phyloP scores from a whole-genome alignment of 2,888 invertebrate species.

The Tiphia femorata region DNA sequence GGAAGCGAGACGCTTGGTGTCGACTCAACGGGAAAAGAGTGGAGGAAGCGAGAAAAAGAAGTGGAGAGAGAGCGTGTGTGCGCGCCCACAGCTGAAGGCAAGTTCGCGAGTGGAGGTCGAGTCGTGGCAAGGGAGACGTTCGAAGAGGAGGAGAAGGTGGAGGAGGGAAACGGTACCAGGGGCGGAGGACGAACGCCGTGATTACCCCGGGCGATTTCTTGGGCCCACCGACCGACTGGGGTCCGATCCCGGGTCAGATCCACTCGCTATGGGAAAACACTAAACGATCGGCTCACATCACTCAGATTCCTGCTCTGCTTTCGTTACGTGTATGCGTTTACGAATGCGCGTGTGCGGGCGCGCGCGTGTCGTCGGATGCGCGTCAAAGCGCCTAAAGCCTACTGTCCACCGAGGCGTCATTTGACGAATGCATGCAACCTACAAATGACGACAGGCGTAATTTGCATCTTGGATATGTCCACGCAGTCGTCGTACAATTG shows the following conservation, averaged over 20 bases:
- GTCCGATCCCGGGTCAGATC: slow-evolving; percentile 68
- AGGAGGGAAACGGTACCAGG: slow-evolving; percentile 52
- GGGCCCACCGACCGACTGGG: slow-evolving; percentile 57
- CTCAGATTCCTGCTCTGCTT: slow-evolving; percentile 61
- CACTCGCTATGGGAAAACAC: slow-evolving; percentile 67
- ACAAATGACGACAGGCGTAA: no score
- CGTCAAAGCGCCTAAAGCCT: no score
- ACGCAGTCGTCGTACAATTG: no score
- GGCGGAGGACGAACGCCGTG: slow-evolving; percentile 64
- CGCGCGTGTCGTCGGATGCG: no score
- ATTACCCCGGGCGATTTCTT: slow-evolving; percentile 64
- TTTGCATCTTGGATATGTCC: no score
- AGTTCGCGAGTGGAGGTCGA: background rate
- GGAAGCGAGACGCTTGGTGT: slow-evolving; percentile 16
- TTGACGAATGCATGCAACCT: no score
- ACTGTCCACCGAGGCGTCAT: no score
- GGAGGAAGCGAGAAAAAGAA: slow-evolving; percentile 6
- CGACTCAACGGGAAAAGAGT: background rate
- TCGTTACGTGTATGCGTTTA: slow-evolving; percentile 23
- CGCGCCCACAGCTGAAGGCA: slow-evolving; percentile 1
- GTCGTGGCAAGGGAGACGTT: background rate
- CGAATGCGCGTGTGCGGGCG: slow-evolving; percentile 18
- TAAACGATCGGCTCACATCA: slow-evolving; percentile 69
- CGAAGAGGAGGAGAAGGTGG: slow-evolving; percentile 20
- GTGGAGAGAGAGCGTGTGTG: slow-evolving; percentile 20